Percentiles rank a stretch among this genome's conserved stretches.
phyloP scores from a whole-genome alignment of 2,113 vertebrate genomes.

The Piprites chloris region DNA sequence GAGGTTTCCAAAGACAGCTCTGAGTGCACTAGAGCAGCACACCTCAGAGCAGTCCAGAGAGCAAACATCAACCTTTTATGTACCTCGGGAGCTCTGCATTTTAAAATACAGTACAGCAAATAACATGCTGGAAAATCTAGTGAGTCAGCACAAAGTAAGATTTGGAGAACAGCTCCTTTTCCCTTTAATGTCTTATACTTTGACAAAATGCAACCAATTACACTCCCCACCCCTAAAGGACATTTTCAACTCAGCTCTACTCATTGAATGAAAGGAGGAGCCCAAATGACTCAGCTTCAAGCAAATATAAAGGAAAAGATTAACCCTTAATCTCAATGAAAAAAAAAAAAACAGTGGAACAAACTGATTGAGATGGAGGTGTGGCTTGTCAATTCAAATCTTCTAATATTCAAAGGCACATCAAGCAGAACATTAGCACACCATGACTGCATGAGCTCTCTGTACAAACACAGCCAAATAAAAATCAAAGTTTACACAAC shows the following conservation, averaged over 20 bases:
- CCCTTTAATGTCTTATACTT: not conserved
- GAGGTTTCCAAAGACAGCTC: not conserved
- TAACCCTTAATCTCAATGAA: not conserved
- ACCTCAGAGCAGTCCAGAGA: not conserved
- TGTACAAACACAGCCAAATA: not conserved
- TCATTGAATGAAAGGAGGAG: slow-evolving; percentile 21
- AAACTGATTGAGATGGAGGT: not conserved
- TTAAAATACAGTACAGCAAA: no score
- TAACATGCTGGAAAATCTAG: no score
- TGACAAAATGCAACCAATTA: not conserved
- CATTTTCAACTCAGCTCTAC: slow-evolving; percentile 1
- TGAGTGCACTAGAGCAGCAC: fast-evolving
- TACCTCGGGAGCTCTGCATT: not conserved
- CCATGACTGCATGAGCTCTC: not conserved
- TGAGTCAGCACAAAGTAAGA: no score
- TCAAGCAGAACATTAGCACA: not conserved
- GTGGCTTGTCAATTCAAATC: not conserved
- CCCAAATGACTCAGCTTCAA: slow-evolving; percentile 46
- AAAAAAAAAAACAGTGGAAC: not conserved
- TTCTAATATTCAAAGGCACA: not conserved
- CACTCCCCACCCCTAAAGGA: not conserved
- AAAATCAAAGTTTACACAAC: not conserved
- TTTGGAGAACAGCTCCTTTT: not conserved
- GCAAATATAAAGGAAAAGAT: not conserved
- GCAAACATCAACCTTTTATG: not conserved